phyloP scores from a whole-genome alignment of 2,113 vertebrate genomes.

The Corythornis cristatus region DNA sequence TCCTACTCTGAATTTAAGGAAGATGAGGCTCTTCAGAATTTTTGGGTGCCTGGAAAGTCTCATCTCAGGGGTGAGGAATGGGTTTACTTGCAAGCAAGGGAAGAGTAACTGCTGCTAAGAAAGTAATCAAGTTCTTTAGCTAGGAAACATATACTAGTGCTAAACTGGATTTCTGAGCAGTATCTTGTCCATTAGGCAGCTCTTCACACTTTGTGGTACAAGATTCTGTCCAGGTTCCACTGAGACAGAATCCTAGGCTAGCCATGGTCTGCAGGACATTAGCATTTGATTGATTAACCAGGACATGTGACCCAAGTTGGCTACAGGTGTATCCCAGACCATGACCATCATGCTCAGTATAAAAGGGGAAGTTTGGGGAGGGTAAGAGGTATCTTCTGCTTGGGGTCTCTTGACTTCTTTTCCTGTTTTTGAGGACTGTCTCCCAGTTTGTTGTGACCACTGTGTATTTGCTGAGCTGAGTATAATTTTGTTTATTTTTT shows the following conservation, averaged over 20 bases:
- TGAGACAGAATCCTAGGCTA: neutral
- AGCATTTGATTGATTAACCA: neutral
- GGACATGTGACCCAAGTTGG: neutral
- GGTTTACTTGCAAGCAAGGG: neutral
- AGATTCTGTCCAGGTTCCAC: neutral
- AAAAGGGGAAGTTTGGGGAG: too few species aligned
- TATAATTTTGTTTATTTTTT: neutral
- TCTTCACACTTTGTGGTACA: neutral
- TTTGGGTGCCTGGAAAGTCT: neutral
- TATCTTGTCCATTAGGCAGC: neutral
- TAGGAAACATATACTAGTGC: neutral
- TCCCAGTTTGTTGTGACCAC: neutral
- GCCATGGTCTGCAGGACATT: neutral
- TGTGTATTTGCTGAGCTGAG: neutral
- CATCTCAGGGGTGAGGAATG: neutral
- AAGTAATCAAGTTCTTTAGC: neutral
- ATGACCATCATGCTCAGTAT: too few species aligned
- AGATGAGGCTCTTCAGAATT: neutral
- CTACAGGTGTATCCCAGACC: neutral
- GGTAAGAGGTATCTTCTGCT: too few species aligned
- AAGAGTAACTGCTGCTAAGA: neutral
- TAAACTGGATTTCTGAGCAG: neutral
- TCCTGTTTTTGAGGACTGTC: neutral
- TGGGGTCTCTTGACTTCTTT: too few species aligned
- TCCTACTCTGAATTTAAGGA: neutral